These are phyloP conservation scores for Arnoldichthys spilopterus DNA, from an alignment of 2,797 vertebrate genomes.

Conservation along the genomic window DNA sequence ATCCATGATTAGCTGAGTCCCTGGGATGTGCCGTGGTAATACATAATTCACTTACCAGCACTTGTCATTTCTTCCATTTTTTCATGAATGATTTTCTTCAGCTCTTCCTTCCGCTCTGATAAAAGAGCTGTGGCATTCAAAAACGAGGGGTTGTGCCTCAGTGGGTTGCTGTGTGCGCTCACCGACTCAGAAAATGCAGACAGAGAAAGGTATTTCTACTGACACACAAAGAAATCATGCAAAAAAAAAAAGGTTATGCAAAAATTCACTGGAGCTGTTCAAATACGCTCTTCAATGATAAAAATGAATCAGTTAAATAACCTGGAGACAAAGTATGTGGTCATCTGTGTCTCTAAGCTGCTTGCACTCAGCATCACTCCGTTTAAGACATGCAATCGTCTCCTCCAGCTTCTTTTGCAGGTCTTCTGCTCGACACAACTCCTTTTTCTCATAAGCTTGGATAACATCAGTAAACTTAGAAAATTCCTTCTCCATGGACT, in stretches of 20 bases:
- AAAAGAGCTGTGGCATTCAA: not conserved
- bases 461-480: conserved; percentile 39
- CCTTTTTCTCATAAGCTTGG: conserved; percentile 38
- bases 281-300: not conserved
- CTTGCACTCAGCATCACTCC: conserved; percentile 33
- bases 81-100: not conserved
- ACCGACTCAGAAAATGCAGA: not conserved
- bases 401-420: conserved; percentile 34
- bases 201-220: not conserved
- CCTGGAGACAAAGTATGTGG: conserved; percentile 22
- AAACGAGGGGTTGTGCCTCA: not conserved
- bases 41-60: not conserved
- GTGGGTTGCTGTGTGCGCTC: not conserved
- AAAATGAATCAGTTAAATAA: not conserved
- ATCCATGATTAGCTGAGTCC: not conserved
- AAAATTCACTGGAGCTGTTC: not conserved
- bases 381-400: conserved; percentile 31
- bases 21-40: not conserved
- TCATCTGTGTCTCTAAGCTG: not conserved
- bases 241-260: not conserved
- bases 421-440: conserved; percentile 24
- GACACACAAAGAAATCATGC: not conserved
- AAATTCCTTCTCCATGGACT: conserved; percentile 24
- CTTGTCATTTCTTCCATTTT: not conserved
- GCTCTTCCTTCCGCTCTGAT: not conserved